phyloP scores from a whole-genome alignment of 2,797 vertebrate species.

The Menidia menidia region DNA sequence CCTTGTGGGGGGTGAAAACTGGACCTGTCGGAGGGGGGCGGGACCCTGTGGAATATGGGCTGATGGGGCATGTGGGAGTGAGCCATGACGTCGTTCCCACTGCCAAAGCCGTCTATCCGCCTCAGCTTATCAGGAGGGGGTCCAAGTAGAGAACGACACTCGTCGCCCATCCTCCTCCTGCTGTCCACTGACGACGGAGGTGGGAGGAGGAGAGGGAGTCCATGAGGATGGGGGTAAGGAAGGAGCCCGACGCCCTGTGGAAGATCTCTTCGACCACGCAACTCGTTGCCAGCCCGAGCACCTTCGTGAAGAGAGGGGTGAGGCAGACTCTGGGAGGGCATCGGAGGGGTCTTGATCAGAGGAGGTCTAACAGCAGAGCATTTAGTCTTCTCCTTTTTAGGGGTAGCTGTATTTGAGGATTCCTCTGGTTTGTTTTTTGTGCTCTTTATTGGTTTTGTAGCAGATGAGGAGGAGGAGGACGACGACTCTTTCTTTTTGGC shows the following conservation, averaged over 20 bases:
- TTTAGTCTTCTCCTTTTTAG: conserved; percentile 74
- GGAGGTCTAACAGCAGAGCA: conserved; percentile 44
- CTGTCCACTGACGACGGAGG: conserved; percentile 61
- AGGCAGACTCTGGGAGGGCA: conserved; percentile 51
- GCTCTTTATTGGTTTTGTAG: conserved; percentile 53
- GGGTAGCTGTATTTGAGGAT: conserved; percentile 27
- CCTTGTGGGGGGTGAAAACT: conserved; percentile 59
- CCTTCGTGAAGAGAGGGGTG: conserved; percentile 63
- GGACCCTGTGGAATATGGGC: conserved; percentile 61
- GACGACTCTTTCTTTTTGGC: conserved; percentile 71
- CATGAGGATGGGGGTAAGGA: conserved; percentile 50
- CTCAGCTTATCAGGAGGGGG: conserved; percentile 74
- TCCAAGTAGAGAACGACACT: conserved; percentile 64
- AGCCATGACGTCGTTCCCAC: conserved; percentile 36
- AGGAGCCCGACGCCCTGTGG: conserved; percentile 46
- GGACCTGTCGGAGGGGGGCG: conserved; percentile 55
- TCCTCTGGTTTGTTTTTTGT: conserved; percentile 69
- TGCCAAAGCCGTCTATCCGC: conserved; percentile 60
- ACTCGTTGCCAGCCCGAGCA: conserved; percentile 58
- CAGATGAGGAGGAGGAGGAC: conserved; percentile 46
- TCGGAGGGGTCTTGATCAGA: conserved; percentile 61
- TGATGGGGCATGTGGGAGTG: conserved; percentile 67
- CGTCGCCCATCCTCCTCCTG: conserved; percentile 68
- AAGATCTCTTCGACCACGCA: conserved; percentile 65
- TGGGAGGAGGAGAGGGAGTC: conserved; percentile 40